These are phyloP conservation scores for Ceratina calcarata DNA, from an alignment of 1,140 invertebrate species.

Conservation along the genomic window DNA sequence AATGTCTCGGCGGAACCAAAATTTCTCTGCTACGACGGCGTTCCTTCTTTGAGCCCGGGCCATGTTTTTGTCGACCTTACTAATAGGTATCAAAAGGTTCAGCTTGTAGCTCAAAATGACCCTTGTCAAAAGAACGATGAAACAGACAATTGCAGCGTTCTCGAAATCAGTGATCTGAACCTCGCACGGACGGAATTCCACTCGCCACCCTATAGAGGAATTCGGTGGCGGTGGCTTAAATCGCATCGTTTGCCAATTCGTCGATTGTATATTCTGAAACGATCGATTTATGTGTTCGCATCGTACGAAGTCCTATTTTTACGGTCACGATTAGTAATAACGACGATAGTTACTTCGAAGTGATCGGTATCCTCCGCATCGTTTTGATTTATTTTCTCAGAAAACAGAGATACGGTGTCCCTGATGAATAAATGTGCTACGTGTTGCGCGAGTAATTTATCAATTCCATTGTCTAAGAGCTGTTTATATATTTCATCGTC, in stretches of 20 bases:
- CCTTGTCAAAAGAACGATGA: conserved; percentile 97
- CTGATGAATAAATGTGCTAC: conserved; percentile 99
- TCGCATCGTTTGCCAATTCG: conserved; percentile 99
- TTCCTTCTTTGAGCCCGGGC: conserved; percentile 94
- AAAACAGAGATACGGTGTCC: conserved; percentile 97
- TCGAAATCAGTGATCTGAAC: conserved; percentile 99
- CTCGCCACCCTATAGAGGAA: conserved; percentile 98
- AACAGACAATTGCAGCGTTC: conserved; percentile 99
- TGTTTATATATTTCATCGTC: conserved; percentile 91
- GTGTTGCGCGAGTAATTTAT: conserved; percentile 94
- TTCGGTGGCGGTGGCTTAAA: conserved; percentile 98
- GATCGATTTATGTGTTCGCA: background rate
- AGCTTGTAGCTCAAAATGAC: conserved; percentile 98
- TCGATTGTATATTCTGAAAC: conserved; percentile 98
- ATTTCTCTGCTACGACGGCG: conserved; percentile 90
- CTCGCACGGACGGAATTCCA: conserved; percentile 99
- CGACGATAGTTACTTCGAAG: conserved; percentile 90
- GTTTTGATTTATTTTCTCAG: conserved; percentile 97
- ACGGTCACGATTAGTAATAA: conserved; percentile 39
- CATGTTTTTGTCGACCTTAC: conserved; percentile 99
- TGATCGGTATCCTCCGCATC: conserved; percentile 97
- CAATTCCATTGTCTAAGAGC: conserved; percentile 92
- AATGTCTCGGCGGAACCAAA: conserved; percentile 95
- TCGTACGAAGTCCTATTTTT: conserved; percentile 20
- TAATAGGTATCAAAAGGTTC: conserved; percentile 98